Evolutionary conservation across 2,113 vertebrate genomes (phyloP).

Genomic region (Oostethus manadensis): DNA sequence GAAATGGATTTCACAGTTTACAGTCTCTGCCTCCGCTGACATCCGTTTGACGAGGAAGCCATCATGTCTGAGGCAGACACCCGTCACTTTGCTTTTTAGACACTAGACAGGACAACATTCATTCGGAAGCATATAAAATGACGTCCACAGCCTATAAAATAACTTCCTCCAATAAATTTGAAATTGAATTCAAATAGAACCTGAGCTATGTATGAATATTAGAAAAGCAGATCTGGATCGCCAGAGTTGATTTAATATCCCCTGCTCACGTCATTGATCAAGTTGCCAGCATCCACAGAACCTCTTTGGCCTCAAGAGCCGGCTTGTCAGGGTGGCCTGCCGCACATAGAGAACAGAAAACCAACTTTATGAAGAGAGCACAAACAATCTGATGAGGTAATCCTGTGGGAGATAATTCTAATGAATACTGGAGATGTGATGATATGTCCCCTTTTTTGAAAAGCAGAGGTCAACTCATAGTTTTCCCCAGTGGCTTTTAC

Average conservation of each 20-base stretch:
- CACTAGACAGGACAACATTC: constrained; percentile 9
- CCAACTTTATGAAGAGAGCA: constrained; percentile 37
- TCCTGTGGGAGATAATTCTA: constrained; percentile 34
- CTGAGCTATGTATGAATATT: constrained; percentile 41
- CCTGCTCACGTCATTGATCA: constrained; percentile 34
- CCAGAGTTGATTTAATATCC: constrained; percentile 54
- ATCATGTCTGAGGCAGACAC: constrained; percentile 12
- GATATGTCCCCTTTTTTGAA: constrained; percentile 40
- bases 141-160: constrained; percentile 24
- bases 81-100: constrained; percentile 18
- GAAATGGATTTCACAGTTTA: constrained; percentile 36
- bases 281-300: constrained; percentile 34
- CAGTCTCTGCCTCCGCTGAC: constrained; percentile 26
- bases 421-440: constrained; percentile 42
- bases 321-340: constrained; percentile 33
- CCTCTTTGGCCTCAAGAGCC: constrained; percentile 39
- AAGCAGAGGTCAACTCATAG: constrained; percentile 29
- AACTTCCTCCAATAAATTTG: constrained; percentile 21
- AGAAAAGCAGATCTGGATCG: constrained; percentile 49
- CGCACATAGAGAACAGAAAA: constrained; percentile 43
- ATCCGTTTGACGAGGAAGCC: constrained; percentile 26
- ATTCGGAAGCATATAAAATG: constrained; percentile 6
- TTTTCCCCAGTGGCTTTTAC: constrained; percentile 32
- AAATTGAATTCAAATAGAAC: constrained; percentile 51
- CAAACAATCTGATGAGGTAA: constrained; percentile 36